A percentile compares a stretch with the other conserved stretches of the same genome.
Evolutionary conservation across 1,140 invertebrate species (phyloP).

Genomic region (Papilio aristodemus): DNA sequence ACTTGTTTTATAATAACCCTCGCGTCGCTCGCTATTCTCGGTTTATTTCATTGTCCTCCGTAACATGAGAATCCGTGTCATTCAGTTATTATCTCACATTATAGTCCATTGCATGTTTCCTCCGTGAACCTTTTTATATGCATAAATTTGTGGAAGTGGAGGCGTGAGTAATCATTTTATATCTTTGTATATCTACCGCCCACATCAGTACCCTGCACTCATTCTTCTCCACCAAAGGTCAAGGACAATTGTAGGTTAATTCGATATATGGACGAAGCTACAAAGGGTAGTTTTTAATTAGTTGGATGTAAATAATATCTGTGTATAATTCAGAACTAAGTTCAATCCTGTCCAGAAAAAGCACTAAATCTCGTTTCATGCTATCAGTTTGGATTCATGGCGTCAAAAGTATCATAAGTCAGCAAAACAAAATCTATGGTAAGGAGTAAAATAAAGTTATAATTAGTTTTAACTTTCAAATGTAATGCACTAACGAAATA

Average conservation of each 20-base stretch:
- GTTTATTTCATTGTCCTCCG: conserved; percentile 24
- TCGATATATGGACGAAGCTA: too few relatives aligned
- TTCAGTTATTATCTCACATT: conserved; percentile 21
- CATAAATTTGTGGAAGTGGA: conserved; percentile 5
- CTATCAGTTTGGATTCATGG: too few relatives aligned
- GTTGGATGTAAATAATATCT: too few relatives aligned
- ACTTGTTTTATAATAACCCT: conserved; percentile 21
- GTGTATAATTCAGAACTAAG: too few relatives aligned
- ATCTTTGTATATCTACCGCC: background rate
- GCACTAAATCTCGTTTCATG: too few relatives aligned
- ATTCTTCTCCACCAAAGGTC: background rate
- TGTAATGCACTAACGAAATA: background rate
- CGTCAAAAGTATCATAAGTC: too few relatives aligned
- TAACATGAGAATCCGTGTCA: conserved; percentile 28
- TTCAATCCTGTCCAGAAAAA: too few relatives aligned
- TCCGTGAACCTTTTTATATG: conserved; percentile 8
- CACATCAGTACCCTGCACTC: background rate
- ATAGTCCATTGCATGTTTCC: conserved; percentile 19
- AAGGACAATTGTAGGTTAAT: background rate
- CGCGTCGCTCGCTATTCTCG: conserved; percentile 13
- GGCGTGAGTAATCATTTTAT: background rate
- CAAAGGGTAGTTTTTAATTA: too few relatives aligned
- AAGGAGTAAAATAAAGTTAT: too few relatives aligned
- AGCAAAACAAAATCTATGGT: too few relatives aligned
- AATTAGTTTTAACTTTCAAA: too few relatives aligned